Evolutionary conservation across 2,113 vertebrate species (phyloP), one percentile per base, ranked within the genome.

Genomic region (Atractosteus spatula): DNA sequence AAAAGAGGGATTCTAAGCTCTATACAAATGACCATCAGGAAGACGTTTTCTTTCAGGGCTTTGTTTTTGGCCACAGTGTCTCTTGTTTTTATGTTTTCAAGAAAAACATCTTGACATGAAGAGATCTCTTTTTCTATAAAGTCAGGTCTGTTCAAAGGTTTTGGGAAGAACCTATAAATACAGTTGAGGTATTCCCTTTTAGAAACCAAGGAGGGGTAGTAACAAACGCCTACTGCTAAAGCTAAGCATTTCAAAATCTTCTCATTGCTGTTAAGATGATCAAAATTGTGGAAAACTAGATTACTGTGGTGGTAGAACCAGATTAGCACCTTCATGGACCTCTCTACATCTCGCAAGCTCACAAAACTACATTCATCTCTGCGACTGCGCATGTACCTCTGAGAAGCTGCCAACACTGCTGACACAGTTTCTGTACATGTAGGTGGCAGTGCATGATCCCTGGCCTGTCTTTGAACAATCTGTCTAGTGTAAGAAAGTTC

Each of bases 41-140:
- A 94, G 51, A 91, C 87, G 16, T 94, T 94, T 72, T 94, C 92
- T 82, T 89, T 93, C 41, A 93, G 83, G 3, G 92, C 92, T 41
- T 81, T 59, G 11, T 93, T 93, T 79, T 86, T 86, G 16, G 92
- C 91, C 12, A 84, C 87, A 2, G 88, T 89, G 59, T 86, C 66
- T 51, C 86, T 82, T 66, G 89, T 81, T 43, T 84, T 6, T 66
- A 93, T 75, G 41, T 88, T 90, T 51, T 81, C 2, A 16, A 93
- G 83, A 64, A 93, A 88, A 41, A 86, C 61, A 45, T 91, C 84
- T 77, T 93, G 90, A 75, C 85, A 88, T 3, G 66, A 71, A 3
- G 86, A 80, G 74, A 92, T 92, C 70, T 88, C 82, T 45, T 71
- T 12, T 68, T 83, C 78, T 41, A 93, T 74, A 3, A 56, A 75